phyloP scores from a whole-genome alignment of 1,140 invertebrate species.

The Paramacrobiotus metropolitanus region DNA sequence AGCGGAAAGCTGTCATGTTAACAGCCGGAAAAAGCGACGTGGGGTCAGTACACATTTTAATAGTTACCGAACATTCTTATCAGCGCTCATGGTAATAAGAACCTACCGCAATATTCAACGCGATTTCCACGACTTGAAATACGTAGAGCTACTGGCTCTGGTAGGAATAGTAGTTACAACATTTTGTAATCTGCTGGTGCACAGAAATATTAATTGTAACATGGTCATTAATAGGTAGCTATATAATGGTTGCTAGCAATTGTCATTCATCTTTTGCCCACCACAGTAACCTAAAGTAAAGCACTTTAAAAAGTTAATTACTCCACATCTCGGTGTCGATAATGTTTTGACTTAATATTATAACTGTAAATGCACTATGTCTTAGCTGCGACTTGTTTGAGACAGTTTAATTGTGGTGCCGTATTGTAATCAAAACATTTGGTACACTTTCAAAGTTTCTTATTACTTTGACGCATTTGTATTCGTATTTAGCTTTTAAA shows the following conservation, averaged over 20 bases:
- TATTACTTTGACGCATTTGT: not conserved
- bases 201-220: no score
- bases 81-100: not conserved
- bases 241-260: no score
- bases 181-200: no score
- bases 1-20: not conserved
- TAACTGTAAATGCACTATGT: no score
- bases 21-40: not conserved
- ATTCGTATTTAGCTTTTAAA: not conserved
- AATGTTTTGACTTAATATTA: no score
- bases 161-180: no score
- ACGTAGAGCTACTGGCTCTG: no score
- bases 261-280: no score
- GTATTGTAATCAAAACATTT: not conserved
- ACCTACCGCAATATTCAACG: not conserved
- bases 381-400: not conserved
- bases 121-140: not conserved
- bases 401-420: not conserved
- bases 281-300: no score
- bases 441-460: not conserved
- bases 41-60: not conserved
- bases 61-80: not conserved
- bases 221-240: no score
- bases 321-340: no score
- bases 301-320: no score